These are phyloP conservation scores for Drosophila neutralis DNA, from an alignment of 2,888 invertebrate genomes.

Conservation along the genomic window DNA sequence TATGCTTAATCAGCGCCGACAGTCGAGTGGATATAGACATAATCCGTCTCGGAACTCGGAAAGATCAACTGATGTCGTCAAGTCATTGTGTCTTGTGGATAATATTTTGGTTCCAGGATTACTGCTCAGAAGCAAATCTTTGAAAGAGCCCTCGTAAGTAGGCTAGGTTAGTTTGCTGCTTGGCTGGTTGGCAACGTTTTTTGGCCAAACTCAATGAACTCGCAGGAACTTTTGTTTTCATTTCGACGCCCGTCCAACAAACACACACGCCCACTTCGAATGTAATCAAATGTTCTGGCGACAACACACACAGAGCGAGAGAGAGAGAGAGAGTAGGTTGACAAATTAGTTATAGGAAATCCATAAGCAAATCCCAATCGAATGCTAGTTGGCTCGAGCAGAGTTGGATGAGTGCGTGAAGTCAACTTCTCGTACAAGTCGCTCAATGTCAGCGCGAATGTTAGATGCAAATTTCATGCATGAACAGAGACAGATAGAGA, in stretches of 20 bases:
- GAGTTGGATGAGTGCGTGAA: slow-evolving; percentile 42
- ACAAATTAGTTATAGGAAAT: slow-evolving; percentile 40
- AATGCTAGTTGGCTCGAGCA: slow-evolving; percentile 17
- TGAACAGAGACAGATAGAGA: neutral
- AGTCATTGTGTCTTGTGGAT: neutral
- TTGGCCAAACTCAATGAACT: slow-evolving; percentile 73
- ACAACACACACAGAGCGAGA: too few species aligned
- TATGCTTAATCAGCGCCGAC: neutral
- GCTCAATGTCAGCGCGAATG: slow-evolving; percentile 70
- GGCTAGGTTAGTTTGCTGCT: slow-evolving; percentile 4
- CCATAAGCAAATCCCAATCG: slow-evolving; percentile 33
- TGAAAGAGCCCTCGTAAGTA: slow-evolving; percentile 25
- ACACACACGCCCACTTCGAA: slow-evolving; percentile 17
- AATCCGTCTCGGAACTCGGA: too few species aligned
- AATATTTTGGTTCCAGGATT: neutral
- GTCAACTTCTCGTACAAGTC: slow-evolving; percentile 55
- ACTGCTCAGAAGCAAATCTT: neutral
- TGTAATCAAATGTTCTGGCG: slow-evolving; percentile 31
- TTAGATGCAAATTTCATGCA: slow-evolving; percentile 65
- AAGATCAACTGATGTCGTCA: neutral
- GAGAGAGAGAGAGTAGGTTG: slow-evolving; percentile 22
- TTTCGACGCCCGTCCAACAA: slow-evolving; percentile 43
- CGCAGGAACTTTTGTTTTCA: slow-evolving; percentile 77
- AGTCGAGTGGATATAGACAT: neutral
- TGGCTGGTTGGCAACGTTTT: slow-evolving; percentile 58